A percentile compares a stretch with the other conserved stretches of the same genome.
phyloP scores from a whole-genome alignment of 2,113 vertebrate genomes.

The Chloropsis cyanopogon region DNA sequence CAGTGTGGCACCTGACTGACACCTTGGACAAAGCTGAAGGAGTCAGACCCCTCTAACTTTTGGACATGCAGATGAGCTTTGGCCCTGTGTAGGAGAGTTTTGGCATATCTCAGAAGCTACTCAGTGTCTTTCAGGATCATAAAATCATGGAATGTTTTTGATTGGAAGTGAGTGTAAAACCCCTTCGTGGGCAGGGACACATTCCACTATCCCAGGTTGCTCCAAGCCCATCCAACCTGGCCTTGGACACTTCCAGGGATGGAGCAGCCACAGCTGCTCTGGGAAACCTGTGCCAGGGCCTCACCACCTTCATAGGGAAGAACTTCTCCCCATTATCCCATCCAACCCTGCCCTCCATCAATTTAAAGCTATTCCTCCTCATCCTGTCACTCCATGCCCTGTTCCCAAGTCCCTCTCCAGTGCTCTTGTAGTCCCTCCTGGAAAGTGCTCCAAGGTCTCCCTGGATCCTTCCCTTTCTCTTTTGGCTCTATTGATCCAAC shows the following conservation, averaged over 20 bases:
- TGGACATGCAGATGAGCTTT: neutral
- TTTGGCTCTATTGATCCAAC: neutral
- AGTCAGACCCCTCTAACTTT: neutral
- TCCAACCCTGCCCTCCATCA: neutral
- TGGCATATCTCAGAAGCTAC: neutral
- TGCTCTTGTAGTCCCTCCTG: rapidly evolving
- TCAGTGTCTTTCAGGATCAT: neutral
- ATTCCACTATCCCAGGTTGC: rapidly evolving
- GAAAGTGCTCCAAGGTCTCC: neutral
- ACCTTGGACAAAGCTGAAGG: neutral
- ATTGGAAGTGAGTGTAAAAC: neutral
- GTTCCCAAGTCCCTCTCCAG: neutral
- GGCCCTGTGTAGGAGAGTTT: neutral
- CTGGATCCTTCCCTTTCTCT: neutral
- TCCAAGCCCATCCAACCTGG: rapidly evolving
- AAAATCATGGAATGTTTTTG: rapidly evolving
- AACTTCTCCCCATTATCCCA: neutral
- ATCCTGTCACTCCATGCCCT: too few relatives aligned
- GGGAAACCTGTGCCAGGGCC: too few relatives aligned
- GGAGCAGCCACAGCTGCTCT: neutral
- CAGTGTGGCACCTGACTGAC: neutral
- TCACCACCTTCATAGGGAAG: rapidly evolving
- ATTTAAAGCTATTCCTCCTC: neutral
- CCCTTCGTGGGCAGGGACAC: rapidly evolving
- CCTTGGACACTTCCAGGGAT: neutral